phyloP scores from a whole-genome alignment of 1,140 invertebrate genomes.

The Bilobella aurantiaca region DNA sequence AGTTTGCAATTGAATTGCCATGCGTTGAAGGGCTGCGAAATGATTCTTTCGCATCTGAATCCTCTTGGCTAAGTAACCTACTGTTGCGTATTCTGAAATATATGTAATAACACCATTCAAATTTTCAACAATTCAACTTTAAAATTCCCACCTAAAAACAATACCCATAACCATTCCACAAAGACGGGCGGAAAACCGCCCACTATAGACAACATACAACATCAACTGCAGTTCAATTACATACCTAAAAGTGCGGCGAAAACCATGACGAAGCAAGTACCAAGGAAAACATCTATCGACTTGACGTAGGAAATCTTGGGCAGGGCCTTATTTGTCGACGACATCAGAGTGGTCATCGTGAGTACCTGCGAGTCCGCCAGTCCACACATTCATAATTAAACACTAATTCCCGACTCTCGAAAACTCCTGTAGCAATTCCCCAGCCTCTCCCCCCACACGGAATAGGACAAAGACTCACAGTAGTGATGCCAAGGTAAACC shows the following conservation, averaged over 20 bases:
- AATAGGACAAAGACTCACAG: constrained; percentile 49
- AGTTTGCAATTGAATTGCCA: constrained; percentile 78
- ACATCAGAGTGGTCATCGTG: constrained; percentile 54
- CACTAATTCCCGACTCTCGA: too few species aligned
- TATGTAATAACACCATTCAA: not conserved
- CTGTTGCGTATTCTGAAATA: constrained; percentile 66
- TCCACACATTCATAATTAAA: not conserved
- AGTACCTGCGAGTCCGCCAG: constrained; percentile 38
- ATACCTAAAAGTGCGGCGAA: constrained; percentile 41
- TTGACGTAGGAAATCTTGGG: constrained; percentile 55
- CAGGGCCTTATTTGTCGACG: constrained; percentile 50
- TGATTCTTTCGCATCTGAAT: constrained; percentile 89
- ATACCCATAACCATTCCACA: too few species aligned
- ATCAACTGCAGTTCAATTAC: too few species aligned
- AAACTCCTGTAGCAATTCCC: too few species aligned
- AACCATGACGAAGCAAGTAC: constrained; percentile 48
- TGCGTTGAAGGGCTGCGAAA: constrained; percentile 72
- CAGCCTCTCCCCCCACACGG: too few species aligned
- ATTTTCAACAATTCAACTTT: too few species aligned
- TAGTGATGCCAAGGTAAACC: constrained; percentile 91
- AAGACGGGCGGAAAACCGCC: too few species aligned
- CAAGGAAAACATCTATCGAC: constrained; percentile 51
- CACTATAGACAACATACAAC: too few species aligned
- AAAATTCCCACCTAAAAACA: not conserved
- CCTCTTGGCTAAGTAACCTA: constrained; percentile 87